Evolutionary conservation across 2,797 vertebrate species (phyloP).

Genomic region (Leucoraja ocellata): DNA sequence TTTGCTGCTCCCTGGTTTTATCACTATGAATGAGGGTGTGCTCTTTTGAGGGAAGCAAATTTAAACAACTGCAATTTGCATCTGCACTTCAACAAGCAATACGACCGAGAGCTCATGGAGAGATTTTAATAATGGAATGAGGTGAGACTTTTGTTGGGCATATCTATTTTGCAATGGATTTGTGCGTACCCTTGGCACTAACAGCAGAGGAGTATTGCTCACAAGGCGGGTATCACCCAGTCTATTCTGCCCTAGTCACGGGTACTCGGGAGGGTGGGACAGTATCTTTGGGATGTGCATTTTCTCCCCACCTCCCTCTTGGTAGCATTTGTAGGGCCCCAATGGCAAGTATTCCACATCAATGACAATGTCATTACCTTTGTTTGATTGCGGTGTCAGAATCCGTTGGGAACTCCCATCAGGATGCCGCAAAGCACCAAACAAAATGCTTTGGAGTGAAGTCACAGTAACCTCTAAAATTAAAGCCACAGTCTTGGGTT

Average conservation of each 20-base stretch:
- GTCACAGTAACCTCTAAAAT: neutral
- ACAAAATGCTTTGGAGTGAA: neutral
- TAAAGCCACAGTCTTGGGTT: neutral
- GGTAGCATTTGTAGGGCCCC: neutral
- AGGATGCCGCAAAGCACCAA: neutral
- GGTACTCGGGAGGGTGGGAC: neutral
- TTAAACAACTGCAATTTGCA: neutral
- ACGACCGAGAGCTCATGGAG: neutral
- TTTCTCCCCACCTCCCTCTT: neutral
- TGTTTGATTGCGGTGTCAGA: neutral
- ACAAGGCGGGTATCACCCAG: neutral
- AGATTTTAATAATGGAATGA: neutral
- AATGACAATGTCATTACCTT: neutral
- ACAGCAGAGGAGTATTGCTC: too few relatives aligned
- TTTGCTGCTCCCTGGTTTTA: neutral
- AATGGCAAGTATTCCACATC: too few relatives aligned
- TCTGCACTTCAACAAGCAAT: neutral
- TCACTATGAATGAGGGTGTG: neutral
- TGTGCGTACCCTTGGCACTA: neutral
- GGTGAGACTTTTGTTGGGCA: neutral
- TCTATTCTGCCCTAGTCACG: neutral
- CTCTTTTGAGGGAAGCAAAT: neutral
- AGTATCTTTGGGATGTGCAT: neutral
- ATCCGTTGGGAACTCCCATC: neutral
- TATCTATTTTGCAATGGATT: neutral